These are phyloP conservation scores for Heterohyrax brucei DNA, from an alignment of 2,797 vertebrate species.

Conservation along the genomic window DNA sequence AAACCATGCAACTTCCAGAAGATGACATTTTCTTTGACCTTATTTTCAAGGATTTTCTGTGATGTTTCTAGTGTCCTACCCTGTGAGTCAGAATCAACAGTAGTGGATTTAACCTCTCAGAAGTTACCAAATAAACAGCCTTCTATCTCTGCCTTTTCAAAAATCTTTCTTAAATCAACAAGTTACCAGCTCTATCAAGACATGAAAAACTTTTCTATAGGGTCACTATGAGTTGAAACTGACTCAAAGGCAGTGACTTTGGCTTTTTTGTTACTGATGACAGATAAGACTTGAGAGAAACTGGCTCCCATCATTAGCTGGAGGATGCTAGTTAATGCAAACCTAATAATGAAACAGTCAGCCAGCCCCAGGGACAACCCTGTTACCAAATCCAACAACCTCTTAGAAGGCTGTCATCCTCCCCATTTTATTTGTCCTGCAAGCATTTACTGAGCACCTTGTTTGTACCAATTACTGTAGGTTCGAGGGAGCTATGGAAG, in stretches of 20 bases:
- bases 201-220: background rate
- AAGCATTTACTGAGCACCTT: background rate
- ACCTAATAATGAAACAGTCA: background rate
- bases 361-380: background rate
- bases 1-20: too few relatives aligned
- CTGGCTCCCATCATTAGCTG: background rate
- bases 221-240: too few relatives aligned
- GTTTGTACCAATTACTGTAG: background rate
- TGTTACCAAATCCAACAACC: background rate
- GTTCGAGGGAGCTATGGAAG: background rate
- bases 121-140: slow-evolving; percentile 28
- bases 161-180: slow-evolving; percentile 19
- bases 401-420: background rate
- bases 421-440: background rate
- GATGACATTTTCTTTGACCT: background rate
- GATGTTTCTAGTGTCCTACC: slow-evolving; percentile 6
- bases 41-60: slow-evolving; percentile 17
- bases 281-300: background rate
- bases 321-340: background rate
- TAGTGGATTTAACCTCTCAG: background rate
- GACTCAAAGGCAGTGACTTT: too few relatives aligned
- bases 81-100: too few relatives aligned
- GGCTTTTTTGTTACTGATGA: background rate
- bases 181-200: background rate
- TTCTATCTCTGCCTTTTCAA: slow-evolving; percentile 9